These are phyloP conservation scores for Erpornis zantholeuca DNA, from an alignment of 2,113 vertebrate species.

Conservation along the genomic window DNA sequence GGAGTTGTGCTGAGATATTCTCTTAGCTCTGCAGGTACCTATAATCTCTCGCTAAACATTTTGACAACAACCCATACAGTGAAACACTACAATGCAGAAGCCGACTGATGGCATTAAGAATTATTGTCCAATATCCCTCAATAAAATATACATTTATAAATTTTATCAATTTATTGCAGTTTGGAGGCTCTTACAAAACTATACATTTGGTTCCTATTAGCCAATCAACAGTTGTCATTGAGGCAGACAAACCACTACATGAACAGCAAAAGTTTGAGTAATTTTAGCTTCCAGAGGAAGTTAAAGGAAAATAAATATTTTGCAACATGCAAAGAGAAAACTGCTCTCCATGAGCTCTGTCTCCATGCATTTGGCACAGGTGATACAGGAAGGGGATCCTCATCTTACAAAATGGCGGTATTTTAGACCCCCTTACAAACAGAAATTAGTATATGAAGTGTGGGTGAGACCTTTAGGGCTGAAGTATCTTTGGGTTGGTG, in stretches of 20 bases:
- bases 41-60: not conserved
- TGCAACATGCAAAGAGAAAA: not conserved
- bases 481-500: not conserved
- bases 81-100: not conserved
- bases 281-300: not conserved
- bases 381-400: not conserved
- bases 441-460: not conserved
- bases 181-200: not conserved
- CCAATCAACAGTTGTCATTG: not conserved
- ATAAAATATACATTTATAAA: not conserved
- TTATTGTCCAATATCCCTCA: not conserved
- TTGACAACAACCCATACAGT: not conserved
- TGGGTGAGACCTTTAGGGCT: not conserved
- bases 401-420: not conserved
- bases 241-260: not conserved
- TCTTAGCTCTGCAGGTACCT: not conserved
- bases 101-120: not conserved
- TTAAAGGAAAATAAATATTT: not conserved
- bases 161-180: not conserved
- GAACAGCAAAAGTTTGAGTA: not conserved
- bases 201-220: not conserved
- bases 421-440: not conserved
- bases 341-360: not conserved
- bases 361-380: not conserved
- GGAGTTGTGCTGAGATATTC: not conserved